These are phyloP conservation scores for Melanostoma scalare DNA, from an alignment of 2,888 invertebrate species.

Conservation along the genomic window DNA sequence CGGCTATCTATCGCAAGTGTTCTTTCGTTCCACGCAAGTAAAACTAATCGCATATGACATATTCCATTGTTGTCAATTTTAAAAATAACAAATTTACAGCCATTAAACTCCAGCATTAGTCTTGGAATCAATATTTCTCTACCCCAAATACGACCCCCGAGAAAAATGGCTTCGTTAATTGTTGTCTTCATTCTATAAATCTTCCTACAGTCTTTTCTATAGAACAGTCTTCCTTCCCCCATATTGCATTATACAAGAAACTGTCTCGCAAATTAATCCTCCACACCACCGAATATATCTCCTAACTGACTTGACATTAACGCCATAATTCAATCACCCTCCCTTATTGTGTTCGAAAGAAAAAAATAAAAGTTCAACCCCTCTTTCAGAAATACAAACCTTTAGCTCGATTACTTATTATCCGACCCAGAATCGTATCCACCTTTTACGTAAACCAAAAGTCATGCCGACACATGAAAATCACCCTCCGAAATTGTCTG, in stretches of 20 bases:
- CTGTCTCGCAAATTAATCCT: slow-evolving; percentile 56
- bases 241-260: slow-evolving; percentile 28
- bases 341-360: slow-evolving; percentile 40
- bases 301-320: slow-evolving; percentile 58
- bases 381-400: neutral
- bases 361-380: slow-evolving; percentile 23
- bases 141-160: neutral
- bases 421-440: slow-evolving; percentile 39
- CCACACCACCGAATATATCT: slow-evolving; percentile 25
- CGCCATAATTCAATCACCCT: slow-evolving; percentile 72
- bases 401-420: slow-evolving; percentile 62
- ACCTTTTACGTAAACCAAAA: slow-evolving; percentile 58
- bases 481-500: slow-evolving; percentile 49
- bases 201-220: slow-evolving; percentile 39
- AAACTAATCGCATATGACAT: too few species aligned
- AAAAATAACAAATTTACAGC: too few species aligned
- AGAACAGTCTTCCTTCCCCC: slow-evolving; percentile 1
- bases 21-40: too few species aligned
- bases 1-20: too few species aligned
- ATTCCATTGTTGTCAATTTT: too few species aligned
- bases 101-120: too few species aligned
- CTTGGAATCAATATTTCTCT: neutral
- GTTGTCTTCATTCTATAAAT: slow-evolving; percentile 66
- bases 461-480: slow-evolving; percentile 31
- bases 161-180: slow-evolving; percentile 55